phyloP scores from a whole-genome alignment of 2,113 vertebrate genomes.

The Irena cyanogastra region DNA sequence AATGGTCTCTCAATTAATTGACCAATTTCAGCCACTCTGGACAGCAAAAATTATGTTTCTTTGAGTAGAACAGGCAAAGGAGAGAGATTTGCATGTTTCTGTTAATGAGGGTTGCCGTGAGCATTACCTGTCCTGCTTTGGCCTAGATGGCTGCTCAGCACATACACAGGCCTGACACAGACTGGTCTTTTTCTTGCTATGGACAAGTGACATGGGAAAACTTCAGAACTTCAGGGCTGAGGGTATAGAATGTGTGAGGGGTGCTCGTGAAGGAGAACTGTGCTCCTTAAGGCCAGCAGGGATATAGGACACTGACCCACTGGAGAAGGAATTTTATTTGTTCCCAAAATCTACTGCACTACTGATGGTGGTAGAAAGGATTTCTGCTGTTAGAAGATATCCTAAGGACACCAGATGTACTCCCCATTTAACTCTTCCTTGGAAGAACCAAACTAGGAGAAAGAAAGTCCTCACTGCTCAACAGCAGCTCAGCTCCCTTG shows the following conservation, averaged over 20 bases:
- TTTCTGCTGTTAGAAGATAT: background rate
- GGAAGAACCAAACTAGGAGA: background rate
- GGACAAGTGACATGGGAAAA: background rate
- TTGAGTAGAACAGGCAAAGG: background rate
- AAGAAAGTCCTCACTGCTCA: background rate
- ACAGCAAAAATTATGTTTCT: background rate
- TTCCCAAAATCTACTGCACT: background rate
- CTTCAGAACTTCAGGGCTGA: background rate
- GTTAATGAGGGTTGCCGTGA: background rate
- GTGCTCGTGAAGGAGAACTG: rapidly evolving
- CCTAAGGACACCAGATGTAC: background rate
- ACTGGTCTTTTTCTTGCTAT: background rate
- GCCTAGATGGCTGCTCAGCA: background rate
- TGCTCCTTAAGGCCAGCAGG: background rate
- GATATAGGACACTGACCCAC: background rate
- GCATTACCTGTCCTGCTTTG: background rate
- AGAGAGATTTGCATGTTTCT: background rate
- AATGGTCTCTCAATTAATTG: background rate
- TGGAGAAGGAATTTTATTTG: background rate
- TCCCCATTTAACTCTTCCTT: background rate
- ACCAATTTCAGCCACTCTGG: background rate
- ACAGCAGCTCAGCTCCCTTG: background rate
- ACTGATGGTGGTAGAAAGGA: background rate
- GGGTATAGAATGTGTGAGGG: background rate
- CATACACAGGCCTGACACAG: background rate